Base-by-base conservation (phyloP, 2,113 vertebrate genomes). In the Triplophysa siluroides region DNA sequence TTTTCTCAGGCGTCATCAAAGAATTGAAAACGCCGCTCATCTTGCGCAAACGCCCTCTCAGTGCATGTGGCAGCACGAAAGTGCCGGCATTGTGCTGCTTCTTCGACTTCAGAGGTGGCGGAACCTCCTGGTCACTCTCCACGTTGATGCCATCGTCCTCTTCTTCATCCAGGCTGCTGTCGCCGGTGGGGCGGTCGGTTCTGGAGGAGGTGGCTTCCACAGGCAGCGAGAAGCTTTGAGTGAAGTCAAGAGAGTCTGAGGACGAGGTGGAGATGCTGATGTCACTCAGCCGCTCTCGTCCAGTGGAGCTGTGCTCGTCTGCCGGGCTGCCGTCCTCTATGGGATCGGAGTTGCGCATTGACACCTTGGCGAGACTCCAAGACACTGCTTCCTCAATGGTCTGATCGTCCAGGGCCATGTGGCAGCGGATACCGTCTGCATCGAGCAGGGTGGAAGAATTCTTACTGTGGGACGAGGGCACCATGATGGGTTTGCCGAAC, bases 231-330 rank as follows among this genome's bases (percentile, higher is more conserved):
- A 95, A 94, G 84, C 90, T 91, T 65, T 93, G 94, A 7, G 93
- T 92, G 0, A 94, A 92, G 73, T 98, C 96, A 80, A 97, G 89
- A 0, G 96, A 98, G 87, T 98, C 96, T 0, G 96, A 97, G 0
- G 97, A 99, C 72, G 96, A 97, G 52, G 96, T 98, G 72, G 96
- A 98, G 80, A 97, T 90, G 90, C 97, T 99, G 95, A 97, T 93
- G 90, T 98, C 94, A 70, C 97, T 99, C 80, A 98, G 92, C 18
- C 97, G 92, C 88, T 97, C 96, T 29, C 92, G 88, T 56, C 91
- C 90, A 38, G 90, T 88, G 86, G 38, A 10, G 77, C 78, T 54
- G 56, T 33, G 78, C 69, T 68, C 71, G 50, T 52, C 33, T 4
- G 38, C 33, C 8, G 78, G 63, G 64, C 74, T 70, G 82, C 80